phyloP scores from a whole-genome alignment of 1,140 invertebrate genomes.

The Drosophila ercepeae region DNA sequence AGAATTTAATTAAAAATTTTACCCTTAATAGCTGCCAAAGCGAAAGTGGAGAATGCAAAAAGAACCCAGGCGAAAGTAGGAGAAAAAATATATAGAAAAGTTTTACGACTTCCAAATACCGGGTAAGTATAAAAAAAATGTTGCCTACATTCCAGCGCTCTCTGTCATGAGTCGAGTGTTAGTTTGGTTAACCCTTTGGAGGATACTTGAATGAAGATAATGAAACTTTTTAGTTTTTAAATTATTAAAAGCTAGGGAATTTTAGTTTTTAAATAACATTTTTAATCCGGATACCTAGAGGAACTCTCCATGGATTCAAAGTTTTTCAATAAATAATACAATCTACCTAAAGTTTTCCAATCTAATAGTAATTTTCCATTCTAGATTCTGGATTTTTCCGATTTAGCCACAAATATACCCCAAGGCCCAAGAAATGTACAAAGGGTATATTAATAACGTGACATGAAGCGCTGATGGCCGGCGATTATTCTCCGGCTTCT shows the following conservation, averaged over 20 bases:
- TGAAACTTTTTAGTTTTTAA: no score
- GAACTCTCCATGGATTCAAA: no score
- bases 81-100: background rate
- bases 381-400: no score
- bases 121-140: background rate
- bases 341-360: no score
- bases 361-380: no score
- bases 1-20: slow-evolving; percentile 79
- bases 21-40: slow-evolving; percentile 55
- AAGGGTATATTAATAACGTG: slow-evolving; percentile 40
- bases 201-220: no score
- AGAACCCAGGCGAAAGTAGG: background rate
- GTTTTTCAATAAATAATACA: no score
- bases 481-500: slow-evolving; percentile 9
- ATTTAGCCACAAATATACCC: background rate
- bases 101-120: background rate
- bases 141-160: slow-evolving; percentile 1
- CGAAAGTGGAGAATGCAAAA: slow-evolving; percentile 1
- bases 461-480: slow-evolving; percentile 45
- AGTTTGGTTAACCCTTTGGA: no score
- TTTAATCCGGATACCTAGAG: no score
- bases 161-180: no score
- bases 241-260: no score
- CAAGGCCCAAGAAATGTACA: background rate
- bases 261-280: no score